Evolutionary conservation across 2,113 vertebrate genomes (phyloP).

Genomic region (Rhea americana): DNA sequence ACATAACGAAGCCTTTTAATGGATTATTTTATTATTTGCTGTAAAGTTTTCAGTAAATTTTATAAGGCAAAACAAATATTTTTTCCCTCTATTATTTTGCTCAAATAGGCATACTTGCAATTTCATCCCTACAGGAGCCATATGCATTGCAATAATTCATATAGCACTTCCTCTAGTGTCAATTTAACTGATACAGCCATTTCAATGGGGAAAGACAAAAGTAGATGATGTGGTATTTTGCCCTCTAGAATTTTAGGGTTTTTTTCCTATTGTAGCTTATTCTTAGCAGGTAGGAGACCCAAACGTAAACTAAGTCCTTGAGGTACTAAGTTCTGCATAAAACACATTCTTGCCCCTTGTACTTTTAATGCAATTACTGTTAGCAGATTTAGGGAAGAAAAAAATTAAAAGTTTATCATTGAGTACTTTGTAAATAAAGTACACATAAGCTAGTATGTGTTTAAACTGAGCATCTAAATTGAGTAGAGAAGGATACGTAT

Average conservation of each 20-base stretch:
- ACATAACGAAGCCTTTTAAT: not conserved
- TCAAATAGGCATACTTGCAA: not conserved
- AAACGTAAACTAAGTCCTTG: not conserved
- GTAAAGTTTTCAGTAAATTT: not conserved
- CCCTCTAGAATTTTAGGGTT: not conserved
- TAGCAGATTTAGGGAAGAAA: not conserved
- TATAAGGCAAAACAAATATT: not conserved
- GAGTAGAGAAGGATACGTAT: not conserved
- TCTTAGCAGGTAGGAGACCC: not conserved
- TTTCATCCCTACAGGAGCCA: not conserved
- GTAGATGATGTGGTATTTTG: not conserved
- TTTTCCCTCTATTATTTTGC: not conserved
- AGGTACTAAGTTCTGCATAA: not conserved
- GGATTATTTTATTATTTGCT: not conserved
- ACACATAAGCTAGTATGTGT: not conserved
- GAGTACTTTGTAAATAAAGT: not conserved
- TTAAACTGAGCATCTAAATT: not conserved
- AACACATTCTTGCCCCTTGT: accelerated
- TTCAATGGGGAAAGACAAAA: not conserved
- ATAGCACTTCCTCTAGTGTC: not conserved
- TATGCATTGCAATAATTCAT: not conserved
- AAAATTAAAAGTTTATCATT: not conserved
- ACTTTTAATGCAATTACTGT: not conserved
- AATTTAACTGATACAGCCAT: not conserved
- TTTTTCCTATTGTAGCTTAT: not conserved